phyloP scores from a whole-genome alignment of 1,140 invertebrate species.

The Proales similis region DNA sequence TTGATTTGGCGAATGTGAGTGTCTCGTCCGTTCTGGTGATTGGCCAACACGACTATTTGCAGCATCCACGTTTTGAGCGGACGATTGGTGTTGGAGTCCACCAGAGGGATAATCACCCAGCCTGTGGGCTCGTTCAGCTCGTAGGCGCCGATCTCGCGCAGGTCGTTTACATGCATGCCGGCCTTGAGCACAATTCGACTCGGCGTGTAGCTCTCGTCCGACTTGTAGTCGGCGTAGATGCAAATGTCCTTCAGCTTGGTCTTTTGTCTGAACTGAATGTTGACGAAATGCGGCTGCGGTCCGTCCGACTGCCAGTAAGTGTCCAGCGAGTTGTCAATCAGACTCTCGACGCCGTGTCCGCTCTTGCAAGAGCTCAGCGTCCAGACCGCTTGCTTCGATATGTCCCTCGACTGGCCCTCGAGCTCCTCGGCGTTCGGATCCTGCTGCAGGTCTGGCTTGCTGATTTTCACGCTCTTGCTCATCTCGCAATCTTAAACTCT shows the following conservation, averaged over 20 bases:
- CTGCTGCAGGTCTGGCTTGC: slow-evolving; percentile 21
- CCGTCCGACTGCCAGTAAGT: slow-evolving; percentile 99
- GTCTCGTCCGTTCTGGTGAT: slow-evolving; percentile 96
- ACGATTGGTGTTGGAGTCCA: slow-evolving; percentile 25
- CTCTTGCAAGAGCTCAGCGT: slow-evolving; percentile 95
- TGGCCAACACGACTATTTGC: slow-evolving; percentile 64
- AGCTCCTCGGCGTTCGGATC: slow-evolving; percentile 30
- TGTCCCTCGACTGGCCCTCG: slow-evolving; percentile 26
- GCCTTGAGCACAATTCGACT: slow-evolving; percentile 77
- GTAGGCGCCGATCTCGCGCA: slow-evolving; percentile 91
- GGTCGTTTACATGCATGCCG: slow-evolving; percentile 91
- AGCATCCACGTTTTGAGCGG: slow-evolving; percentile 40
- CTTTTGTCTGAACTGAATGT: slow-evolving; percentile 92
- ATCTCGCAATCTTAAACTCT: too few species aligned
- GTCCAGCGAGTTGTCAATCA: slow-evolving; percentile 85
- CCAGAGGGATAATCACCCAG: slow-evolving; percentile 82
- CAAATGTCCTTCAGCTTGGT: slow-evolving; percentile 89
- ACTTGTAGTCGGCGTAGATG: slow-evolving; percentile 92
- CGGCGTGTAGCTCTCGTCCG: slow-evolving; percentile 97
- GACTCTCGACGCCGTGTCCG: slow-evolving; percentile 94
- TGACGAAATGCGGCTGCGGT: slow-evolving; percentile 90
- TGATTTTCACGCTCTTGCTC: slow-evolving; percentile 31
- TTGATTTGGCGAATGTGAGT: slow-evolving; percentile 95
- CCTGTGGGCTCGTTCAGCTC: slow-evolving; percentile 87
- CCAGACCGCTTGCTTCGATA: slow-evolving; percentile 79